Conservation (phyloP, 2,797 vertebrate genomes). For the Etheostoma perlongum region DNA sequence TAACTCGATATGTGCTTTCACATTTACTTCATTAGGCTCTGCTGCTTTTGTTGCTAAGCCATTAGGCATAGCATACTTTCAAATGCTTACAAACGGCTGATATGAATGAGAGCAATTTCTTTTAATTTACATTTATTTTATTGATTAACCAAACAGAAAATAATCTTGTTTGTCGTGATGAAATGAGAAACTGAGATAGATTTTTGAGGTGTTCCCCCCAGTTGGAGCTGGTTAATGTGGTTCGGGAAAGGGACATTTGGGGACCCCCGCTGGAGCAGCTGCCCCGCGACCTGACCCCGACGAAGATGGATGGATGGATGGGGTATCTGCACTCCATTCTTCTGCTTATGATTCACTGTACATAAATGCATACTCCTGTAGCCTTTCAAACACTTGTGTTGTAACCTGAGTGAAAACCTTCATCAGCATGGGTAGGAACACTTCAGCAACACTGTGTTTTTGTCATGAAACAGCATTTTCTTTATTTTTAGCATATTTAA, state of each 20-base stretch:
- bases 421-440: constrained; percentile 65
- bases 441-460: constrained; percentile 35
- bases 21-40: constrained; percentile 60
- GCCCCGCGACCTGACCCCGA: no score
- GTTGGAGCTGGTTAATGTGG: no score
- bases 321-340: not conserved
- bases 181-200: not conserved
- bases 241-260: no score
- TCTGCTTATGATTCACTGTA: constrained; percentile 17
- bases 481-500: constrained; percentile 37
- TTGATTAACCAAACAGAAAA: not conserved
- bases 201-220: not conserved
- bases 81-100: constrained; percentile 43
- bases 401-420: constrained; percentile 50
- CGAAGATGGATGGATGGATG: no score
- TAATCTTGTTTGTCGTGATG: not conserved
- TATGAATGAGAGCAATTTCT: constrained; percentile 32
- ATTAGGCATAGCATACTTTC: constrained; percentile 57
- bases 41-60: constrained; percentile 67
- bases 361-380: constrained; percentile 20
- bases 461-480: constrained; percentile 54
- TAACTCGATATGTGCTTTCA: constrained; percentile 69
- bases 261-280: no score
- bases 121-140: constrained; percentile 44
- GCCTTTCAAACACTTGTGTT: constrained; percentile 58